A percentile compares a stretch with the other conserved stretches of the same genome.
Evolutionary conservation across 1,140 invertebrate genomes (phyloP).

Genomic region (Cataglyphis hispanica): DNA sequence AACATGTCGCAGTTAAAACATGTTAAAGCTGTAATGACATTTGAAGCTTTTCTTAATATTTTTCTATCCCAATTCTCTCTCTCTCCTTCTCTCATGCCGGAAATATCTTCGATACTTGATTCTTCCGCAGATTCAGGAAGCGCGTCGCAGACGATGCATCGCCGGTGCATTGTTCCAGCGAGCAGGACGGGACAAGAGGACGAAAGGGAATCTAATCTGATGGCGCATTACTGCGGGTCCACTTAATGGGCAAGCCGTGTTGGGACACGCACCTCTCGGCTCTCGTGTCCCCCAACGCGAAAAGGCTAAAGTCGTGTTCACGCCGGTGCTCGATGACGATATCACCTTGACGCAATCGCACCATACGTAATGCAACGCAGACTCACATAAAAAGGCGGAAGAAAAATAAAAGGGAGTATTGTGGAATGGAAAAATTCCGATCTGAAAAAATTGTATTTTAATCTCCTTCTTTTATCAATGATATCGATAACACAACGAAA

Average conservation of each 20-base stretch:
- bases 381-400: background rate
- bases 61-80: background rate
- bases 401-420: background rate
- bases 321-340: constrained; percentile 71
- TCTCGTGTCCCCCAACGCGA: constrained; percentile 64
- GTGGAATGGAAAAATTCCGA: background rate
- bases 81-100: no score
- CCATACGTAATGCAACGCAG: constrained; percentile 65
- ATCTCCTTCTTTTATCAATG: background rate
- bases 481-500: background rate
- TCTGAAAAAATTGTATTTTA: background rate
- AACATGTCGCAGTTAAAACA: background rate
- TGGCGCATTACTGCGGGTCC: constrained; percentile 79
- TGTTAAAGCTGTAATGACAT: background rate
- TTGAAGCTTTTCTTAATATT: background rate
- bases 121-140: constrained; percentile 64
- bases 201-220: constrained; percentile 84
- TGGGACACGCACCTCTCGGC: constrained; percentile 82
- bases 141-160: constrained; percentile 62
- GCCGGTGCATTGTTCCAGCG: constrained; percentile 68
- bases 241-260: constrained; percentile 85
- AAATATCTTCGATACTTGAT: background rate
- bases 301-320: constrained; percentile 80
- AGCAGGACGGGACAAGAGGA: constrained; percentile 47
- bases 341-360: constrained; percentile 74